These are phyloP conservation scores for Myanophis thanlyinensis DNA, from an alignment of 2,113 vertebrate species.

Conservation along the genomic window DNA sequence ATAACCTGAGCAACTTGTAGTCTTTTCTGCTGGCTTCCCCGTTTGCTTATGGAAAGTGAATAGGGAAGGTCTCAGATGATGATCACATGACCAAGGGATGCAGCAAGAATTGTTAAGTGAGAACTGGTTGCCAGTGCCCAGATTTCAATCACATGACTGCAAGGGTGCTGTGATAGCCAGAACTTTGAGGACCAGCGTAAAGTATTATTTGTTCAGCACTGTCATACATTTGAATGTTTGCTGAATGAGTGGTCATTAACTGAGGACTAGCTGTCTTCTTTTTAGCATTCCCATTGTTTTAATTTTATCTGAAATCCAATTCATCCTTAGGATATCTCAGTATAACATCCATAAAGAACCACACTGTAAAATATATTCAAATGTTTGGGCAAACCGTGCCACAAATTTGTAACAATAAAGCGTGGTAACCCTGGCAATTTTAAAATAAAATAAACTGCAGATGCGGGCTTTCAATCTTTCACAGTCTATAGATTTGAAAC, in stretches of 20 bases:
- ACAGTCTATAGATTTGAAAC: constrained; percentile 16
- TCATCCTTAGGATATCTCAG: background rate
- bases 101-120: background rate
- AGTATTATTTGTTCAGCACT: background rate
- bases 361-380: background rate
- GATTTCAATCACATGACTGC: background rate
- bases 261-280: background rate
- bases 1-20: background rate
- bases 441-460: background rate
- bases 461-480: background rate
- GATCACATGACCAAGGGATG: background rate
- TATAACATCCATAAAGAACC: background rate
- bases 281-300: background rate
- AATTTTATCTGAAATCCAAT: background rate
- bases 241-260: background rate
- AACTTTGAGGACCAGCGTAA: background rate
- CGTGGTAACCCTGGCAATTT: background rate
- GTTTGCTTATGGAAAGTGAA: background rate
- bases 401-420: background rate
- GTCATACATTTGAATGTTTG: background rate
- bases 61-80: background rate
- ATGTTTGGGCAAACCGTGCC: background rate
- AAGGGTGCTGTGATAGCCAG: background rate
- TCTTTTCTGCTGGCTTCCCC: background rate
- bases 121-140: background rate